phyloP scores from a whole-genome alignment of 1,140 invertebrate species.

The Prorops nasuta region DNA sequence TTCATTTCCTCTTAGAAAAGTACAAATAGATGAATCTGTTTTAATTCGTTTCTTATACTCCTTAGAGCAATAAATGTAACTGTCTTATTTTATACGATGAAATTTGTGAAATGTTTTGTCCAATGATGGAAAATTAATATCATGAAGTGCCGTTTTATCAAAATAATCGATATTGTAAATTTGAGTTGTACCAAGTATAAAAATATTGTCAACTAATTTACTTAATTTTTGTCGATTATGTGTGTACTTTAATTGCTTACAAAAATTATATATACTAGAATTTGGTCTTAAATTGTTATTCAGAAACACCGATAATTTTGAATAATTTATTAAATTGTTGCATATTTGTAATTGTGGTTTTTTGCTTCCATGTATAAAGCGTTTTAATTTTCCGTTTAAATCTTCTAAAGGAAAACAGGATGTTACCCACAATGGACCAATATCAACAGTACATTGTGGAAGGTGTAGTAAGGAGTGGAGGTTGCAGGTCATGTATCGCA shows the following conservation, averaged over 20 bases:
- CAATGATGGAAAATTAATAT: not conserved
- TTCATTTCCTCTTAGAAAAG: no score
- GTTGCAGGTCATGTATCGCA: conserved; percentile 15
- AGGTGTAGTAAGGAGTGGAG: conserved; percentile 21
- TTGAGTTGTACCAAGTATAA: not conserved
- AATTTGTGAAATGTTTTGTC: not conserved
- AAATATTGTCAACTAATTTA: not conserved
- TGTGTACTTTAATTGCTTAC: not conserved
- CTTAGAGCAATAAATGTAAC: no score
- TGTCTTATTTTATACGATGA: no score
- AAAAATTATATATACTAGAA: not conserved
- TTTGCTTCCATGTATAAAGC: conserved; percentile 13
- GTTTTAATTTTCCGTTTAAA: conserved; percentile 17
- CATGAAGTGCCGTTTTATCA: not conserved
- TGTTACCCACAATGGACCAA: conserved; percentile 17
- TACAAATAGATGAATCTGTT: no score
- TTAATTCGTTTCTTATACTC: no score
- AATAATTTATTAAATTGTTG: not conserved
- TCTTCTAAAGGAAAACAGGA: conserved; percentile 25
- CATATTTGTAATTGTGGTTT: conserved; percentile 17
- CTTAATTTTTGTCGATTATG: not conserved
- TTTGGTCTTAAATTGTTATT: not conserved
- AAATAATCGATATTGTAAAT: not conserved
- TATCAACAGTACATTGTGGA: conserved; percentile 7
- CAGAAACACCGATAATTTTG: not conserved